Evolutionary conservation across 2,113 vertebrate genomes (phyloP).

Genomic region (Hassar affinis): DNA sequence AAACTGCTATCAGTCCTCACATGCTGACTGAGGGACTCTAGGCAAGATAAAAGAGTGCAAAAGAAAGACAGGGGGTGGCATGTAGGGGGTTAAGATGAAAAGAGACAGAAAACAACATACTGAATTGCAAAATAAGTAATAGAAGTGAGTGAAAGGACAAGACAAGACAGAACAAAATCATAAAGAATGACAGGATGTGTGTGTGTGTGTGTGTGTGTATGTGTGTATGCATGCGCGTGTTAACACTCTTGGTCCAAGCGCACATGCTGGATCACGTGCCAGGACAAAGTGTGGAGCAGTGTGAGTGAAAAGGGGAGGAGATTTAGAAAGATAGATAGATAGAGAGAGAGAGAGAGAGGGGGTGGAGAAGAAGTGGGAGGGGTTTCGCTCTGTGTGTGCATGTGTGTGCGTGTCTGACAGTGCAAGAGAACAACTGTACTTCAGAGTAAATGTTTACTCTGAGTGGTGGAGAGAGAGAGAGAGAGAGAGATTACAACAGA

Average conservation of each 20-base stretch:
- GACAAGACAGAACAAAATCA: constrained; percentile 29
- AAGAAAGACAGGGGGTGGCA: background rate
- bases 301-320: constrained; percentile 44
- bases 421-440: constrained; percentile 43
- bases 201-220: constrained; percentile 13
- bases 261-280: constrained; percentile 73
- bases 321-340: constrained; percentile 51
- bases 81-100: background rate
- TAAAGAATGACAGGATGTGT: constrained; percentile 46
- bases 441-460: constrained; percentile 26
- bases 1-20: constrained; percentile 37
- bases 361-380: constrained; percentile 29
- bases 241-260: constrained; percentile 76
- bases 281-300: constrained; percentile 49
- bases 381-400: constrained; percentile 10
- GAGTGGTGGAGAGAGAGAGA: background rate
- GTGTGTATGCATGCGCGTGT: constrained; percentile 42
- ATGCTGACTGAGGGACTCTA: constrained; percentile 4
- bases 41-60: constrained; percentile 15
- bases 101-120: background rate
- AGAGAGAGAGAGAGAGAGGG: constrained; percentile 35
- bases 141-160: constrained; percentile 36
- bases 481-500: background rate
- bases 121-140: background rate
- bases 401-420: constrained; percentile 16